Conservation (phyloP, 2,888 invertebrate genomes). For the Microctonus brassicae region DNA sequence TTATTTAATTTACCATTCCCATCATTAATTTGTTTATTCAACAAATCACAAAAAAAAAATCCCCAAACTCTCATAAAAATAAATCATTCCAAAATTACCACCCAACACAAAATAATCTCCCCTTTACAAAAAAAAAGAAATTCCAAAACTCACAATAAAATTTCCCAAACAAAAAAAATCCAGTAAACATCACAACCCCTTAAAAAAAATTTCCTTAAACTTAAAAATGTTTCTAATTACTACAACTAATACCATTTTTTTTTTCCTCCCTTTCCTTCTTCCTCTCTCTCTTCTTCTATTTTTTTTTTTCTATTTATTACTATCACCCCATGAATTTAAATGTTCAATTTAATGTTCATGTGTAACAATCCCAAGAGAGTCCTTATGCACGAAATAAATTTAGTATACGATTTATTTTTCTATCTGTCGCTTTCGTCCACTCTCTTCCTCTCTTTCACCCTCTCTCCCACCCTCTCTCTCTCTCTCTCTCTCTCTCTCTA, state of each 20-base stretch:
- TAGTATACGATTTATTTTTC: background rate
- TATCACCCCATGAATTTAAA: background rate
- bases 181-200: no score
- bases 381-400: background rate
- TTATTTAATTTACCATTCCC: background rate
- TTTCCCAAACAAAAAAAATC: no score
- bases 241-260: no score
- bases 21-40: no score
- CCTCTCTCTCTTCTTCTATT: background rate
- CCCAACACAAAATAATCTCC: no score
- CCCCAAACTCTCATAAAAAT: no score
- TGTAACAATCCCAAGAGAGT: background rate
- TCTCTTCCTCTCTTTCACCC: conserved; percentile 17
- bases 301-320: background rate
- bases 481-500: background rate
- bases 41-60: no score
- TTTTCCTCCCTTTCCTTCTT: background rate
- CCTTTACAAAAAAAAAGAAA: no score
- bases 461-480: conserved; percentile 5
- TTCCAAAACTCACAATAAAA: no score
- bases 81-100: no score
- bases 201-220: no score
- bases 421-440: background rate
- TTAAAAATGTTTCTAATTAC: no score
- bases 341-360: background rate